Percentiles rank a stretch among this genome's conserved stretches.
Conservation (phyloP, 2,888 invertebrate species). For the Amiota minor region DNA sequence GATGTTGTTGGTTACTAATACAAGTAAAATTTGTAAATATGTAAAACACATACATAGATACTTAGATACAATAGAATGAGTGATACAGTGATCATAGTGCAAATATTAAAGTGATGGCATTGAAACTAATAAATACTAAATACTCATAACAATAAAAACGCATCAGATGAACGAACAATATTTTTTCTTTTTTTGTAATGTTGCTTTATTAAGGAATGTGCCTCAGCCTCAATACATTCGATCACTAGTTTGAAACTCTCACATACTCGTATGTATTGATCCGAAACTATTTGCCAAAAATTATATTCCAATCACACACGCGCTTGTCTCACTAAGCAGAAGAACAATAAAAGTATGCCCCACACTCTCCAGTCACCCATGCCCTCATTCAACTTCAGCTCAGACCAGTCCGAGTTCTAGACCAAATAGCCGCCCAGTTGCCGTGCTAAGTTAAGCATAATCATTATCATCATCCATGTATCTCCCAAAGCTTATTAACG, state of each 20-base stretch:
- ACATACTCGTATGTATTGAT: no score
- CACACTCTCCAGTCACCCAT: neutral
- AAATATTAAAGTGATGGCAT: no score
- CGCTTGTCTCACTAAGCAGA: neutral
- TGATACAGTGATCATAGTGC: no score
- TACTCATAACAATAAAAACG: no score
- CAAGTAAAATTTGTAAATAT: no score
- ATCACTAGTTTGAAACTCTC: no score
- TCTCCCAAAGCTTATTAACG: conserved; percentile 33
- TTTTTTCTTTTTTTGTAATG: neutral
- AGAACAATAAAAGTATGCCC: neutral
- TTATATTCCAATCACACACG: conserved; percentile 20
- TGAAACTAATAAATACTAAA: no score
- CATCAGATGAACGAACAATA: no score
- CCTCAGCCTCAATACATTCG: no score
- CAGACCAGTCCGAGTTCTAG: conserved; percentile 4
- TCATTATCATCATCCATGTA: conserved; percentile 33
- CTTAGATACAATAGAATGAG: no score
- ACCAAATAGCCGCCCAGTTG: conserved; percentile 14
- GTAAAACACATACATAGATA: neutral
- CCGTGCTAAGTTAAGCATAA: conserved; percentile 50
- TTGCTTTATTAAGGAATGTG: neutral
- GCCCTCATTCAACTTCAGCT: neutral
- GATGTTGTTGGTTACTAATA: neutral
- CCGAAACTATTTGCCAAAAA: neutral